Evolutionary conservation across 2,797 vertebrate species (phyloP).

Genomic region (Choloepus didactylus): DNA sequence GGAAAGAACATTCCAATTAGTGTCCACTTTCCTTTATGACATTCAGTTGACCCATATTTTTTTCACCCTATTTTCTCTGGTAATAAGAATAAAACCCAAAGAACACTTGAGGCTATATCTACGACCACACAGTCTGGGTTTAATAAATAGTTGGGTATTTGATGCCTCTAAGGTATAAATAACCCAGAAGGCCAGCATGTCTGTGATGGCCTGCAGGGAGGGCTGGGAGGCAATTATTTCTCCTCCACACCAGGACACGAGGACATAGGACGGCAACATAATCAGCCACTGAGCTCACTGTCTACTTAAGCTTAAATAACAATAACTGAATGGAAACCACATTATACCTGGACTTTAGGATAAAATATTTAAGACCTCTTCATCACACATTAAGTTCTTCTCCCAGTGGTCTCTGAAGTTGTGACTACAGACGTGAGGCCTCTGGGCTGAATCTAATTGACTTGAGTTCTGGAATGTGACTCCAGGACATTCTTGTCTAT

Average conservation of each 20-base stretch:
- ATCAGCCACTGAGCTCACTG: neutral
- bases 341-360: neutral
- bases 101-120: slow-evolving; percentile 3
- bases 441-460: neutral
- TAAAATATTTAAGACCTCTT: neutral
- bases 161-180: neutral
- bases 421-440: neutral
- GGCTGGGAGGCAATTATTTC: neutral
- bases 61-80: slow-evolving; percentile 15
- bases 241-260: neutral
- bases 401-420: neutral
- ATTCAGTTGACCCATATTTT: slow-evolving; percentile 76
- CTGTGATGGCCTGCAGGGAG: neutral
- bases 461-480: neutral
- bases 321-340: neutral
- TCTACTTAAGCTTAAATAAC: neutral
- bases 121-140: neutral
- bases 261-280: neutral
- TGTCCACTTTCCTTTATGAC: slow-evolving; percentile 80
- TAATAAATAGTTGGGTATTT: neutral
- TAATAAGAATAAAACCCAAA: slow-evolving; percentile 37
- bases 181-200: neutral
- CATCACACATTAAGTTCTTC: neutral
- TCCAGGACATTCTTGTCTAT: slow-evolving; percentile 11
- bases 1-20: slow-evolving; percentile 79